phyloP scores from a whole-genome alignment of 2,797 vertebrate genomes.

The Lophura swinhoii region DNA sequence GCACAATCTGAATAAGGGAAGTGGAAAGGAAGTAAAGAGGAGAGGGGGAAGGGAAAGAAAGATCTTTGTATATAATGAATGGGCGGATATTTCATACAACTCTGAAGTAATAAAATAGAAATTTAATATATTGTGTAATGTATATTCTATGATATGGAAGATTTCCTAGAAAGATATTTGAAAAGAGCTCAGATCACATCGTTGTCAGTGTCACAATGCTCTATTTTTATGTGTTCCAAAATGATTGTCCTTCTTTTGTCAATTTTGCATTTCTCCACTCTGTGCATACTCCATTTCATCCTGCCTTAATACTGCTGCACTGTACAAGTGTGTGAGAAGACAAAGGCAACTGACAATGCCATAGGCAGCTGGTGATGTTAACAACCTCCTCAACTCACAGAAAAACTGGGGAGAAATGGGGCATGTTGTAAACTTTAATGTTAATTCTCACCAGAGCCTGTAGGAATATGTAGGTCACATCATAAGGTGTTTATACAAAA shows the following conservation, averaged over 20 bases:
- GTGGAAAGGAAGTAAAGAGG: not conserved
- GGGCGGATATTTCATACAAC: not conserved
- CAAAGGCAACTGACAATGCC: not conserved
- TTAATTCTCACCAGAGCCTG: conserved; percentile 22
- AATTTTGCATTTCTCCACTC: not conserved
- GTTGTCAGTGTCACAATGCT: not conserved
- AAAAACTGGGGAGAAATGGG: not conserved
- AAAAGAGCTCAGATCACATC: not conserved
- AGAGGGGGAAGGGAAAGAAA: not conserved
- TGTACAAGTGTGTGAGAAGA: not conserved
- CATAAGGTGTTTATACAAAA: not conserved
- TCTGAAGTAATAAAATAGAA: not conserved
- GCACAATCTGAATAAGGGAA: not conserved
- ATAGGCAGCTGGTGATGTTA: conserved; percentile 28
- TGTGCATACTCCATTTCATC: not conserved
- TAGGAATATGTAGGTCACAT: conserved; percentile 17
- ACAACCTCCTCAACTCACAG: not conserved
- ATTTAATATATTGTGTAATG: not conserved
- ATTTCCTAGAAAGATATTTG: not conserved
- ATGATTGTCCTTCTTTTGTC: not conserved
- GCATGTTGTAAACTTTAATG: not conserved
- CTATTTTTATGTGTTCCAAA: not conserved
- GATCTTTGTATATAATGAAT: not conserved
- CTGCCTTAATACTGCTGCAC: not conserved
- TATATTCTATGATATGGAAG: not conserved